Conservation (phyloP, 1,140 invertebrate genomes). For the Thaumetopoea pityocampa region DNA sequence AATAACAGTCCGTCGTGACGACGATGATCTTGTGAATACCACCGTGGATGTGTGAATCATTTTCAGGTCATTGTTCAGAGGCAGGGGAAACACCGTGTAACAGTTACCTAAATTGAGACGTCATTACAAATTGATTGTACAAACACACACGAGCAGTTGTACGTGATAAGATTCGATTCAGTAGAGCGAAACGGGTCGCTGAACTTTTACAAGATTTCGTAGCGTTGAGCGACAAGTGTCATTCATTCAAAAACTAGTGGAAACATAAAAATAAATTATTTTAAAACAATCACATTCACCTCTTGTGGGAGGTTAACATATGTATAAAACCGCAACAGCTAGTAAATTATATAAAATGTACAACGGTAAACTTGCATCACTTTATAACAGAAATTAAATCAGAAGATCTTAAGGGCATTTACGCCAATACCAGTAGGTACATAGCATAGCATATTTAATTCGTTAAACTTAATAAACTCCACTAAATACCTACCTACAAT, state of each 20-base stretch:
- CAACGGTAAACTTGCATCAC: not conserved
- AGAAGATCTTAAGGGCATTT: too few species aligned
- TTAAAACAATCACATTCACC: too few species aligned
- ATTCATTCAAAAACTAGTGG: conserved; percentile 2
- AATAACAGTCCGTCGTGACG: conserved; percentile 42
- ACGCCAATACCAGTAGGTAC: too few species aligned
- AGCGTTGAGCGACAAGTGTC: conserved; percentile 19
- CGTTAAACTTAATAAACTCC: too few species aligned
- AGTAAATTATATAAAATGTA: not conserved
- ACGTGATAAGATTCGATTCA: conserved; percentile 51
- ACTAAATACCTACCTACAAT: too few species aligned
- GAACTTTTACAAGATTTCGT: conserved; percentile 33
- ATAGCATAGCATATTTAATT: too few species aligned
- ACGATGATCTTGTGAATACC: conserved; percentile 29
- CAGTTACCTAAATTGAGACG: conserved; percentile 62
- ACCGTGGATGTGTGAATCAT: conserved; percentile 57
- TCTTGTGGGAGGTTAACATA: too few species aligned
- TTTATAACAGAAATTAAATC: too few species aligned
- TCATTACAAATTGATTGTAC: conserved; percentile 53
- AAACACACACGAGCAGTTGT: conserved; percentile 43
- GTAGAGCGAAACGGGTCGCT: conserved; percentile 40
- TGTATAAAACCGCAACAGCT: not conserved
- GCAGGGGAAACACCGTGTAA: conserved; percentile 41
- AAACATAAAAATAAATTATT: too few species aligned
- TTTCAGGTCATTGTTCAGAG: conserved; percentile 59